These are phyloP conservation scores for Fratercula arctica DNA, from an alignment of 2,797 vertebrate species.

Conservation along the genomic window DNA sequence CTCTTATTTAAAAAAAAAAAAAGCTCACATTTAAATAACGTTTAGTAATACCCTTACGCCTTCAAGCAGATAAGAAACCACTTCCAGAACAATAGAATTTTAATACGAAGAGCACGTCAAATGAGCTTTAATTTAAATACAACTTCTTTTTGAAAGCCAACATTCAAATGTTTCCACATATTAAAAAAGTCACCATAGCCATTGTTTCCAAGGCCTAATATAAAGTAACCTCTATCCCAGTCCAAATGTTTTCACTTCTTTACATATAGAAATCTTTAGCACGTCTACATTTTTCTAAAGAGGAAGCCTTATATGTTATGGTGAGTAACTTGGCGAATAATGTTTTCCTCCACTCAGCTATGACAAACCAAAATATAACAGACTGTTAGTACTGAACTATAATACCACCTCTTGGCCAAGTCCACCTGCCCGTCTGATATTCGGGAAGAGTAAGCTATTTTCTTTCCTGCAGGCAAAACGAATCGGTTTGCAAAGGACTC, in stretches of 20 bases:
- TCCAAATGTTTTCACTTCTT: slow-evolving; percentile 37
- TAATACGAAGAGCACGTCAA: slow-evolving; percentile 71
- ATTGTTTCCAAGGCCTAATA: slow-evolving; percentile 44
- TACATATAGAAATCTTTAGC: slow-evolving; percentile 20
- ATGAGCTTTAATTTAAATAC: slow-evolving; percentile 73
- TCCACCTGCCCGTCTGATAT: background rate
- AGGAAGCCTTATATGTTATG: slow-evolving; percentile 45
- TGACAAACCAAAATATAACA: slow-evolving; percentile 20
- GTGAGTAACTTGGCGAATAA: slow-evolving; percentile 55
- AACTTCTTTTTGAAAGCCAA: slow-evolving; percentile 65
- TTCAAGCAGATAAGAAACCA: slow-evolving; percentile 74
- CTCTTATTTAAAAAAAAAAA: slow-evolving; percentile 50
- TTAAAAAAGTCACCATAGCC: slow-evolving; percentile 66
- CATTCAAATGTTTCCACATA: slow-evolving; percentile 71
- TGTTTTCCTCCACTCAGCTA: slow-evolving; percentile 16
- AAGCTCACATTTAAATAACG: slow-evolving; percentile 68
- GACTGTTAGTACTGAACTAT: slow-evolving; percentile 21
- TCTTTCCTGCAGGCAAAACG: slow-evolving; percentile 23
- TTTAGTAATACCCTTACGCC: slow-evolving; percentile 69
- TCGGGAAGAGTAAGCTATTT: background rate
- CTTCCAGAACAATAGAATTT: slow-evolving; percentile 68
- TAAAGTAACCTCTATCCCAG: background rate
- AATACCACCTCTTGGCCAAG: background rate
- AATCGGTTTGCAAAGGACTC: slow-evolving; percentile 13
- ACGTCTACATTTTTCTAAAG: background rate